These are phyloP conservation scores for Pempheris klunzingeri DNA, from an alignment of 2,797 vertebrate genomes.

Conservation along the genomic window DNA sequence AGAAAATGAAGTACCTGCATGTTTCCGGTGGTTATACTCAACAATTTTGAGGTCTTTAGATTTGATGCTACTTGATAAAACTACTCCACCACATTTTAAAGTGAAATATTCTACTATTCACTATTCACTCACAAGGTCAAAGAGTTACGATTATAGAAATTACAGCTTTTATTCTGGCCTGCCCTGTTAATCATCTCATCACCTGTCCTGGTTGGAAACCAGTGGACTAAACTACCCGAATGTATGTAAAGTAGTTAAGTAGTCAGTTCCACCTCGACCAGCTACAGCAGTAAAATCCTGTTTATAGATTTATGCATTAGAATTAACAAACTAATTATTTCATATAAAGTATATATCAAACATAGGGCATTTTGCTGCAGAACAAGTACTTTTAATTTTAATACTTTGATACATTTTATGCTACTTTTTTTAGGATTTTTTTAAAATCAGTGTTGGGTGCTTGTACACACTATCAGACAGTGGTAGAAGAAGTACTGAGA, in stretches of 20 bases:
- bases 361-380: not conserved
- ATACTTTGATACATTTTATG: not conserved
- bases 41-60: not conserved
- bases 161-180: no score
- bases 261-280: not conserved
- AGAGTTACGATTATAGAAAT: not conserved
- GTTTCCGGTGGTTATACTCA: not conserved
- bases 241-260: not conserved
- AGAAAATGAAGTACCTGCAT: not conserved
- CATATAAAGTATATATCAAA: not conserved
- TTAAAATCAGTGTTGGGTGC: no score
- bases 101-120: not conserved
- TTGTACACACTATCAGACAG: not conserved
- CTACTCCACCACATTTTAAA: not conserved
- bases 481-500: not conserved
- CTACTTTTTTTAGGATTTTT: not conserved
- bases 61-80: not conserved
- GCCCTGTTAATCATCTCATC: no score
- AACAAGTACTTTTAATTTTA: not conserved
- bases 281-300: not conserved
- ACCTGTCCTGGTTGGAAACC: not conserved
- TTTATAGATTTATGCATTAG: not conserved
- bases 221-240: not conserved
- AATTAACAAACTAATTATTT: not conserved
- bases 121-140: no score